phyloP scores from a whole-genome alignment of 2,888 invertebrate species.

The Syrphus vitripennis region DNA sequence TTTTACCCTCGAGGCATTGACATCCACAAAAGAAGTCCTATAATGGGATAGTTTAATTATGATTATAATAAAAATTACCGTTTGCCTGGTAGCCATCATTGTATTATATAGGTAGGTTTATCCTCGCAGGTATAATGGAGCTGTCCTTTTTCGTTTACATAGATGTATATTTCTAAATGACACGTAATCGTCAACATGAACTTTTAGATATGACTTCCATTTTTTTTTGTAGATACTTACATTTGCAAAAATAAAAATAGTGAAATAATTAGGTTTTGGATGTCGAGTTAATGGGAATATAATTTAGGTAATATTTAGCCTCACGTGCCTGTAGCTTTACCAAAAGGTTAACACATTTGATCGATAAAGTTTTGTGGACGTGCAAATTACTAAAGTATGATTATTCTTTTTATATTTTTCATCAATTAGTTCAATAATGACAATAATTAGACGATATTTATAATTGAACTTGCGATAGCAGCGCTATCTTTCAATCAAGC shows the following conservation, averaged over 20 bases:
- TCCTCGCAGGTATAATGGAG: not conserved
- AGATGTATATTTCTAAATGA: not conserved
- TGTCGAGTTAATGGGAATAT: not conserved
- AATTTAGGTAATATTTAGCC: not conserved
- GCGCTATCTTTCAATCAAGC: too few relatives aligned
- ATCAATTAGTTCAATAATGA: not conserved
- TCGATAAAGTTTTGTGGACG: not conserved
- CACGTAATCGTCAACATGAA: constrained; percentile 5
- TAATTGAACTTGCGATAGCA: too few relatives aligned
- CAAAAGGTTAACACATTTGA: not conserved
- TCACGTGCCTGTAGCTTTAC: not conserved
- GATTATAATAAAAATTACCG: not conserved
- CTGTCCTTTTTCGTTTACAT: not conserved
- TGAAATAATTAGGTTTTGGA: not conserved
- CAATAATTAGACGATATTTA: not conserved
- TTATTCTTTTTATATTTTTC: not conserved
- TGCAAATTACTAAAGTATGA: not conserved
- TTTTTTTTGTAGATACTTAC: not conserved
- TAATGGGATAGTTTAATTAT: constrained; percentile 7
- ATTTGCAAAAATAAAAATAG: not conserved
- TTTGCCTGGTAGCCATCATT: not conserved
- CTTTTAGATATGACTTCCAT: not conserved
- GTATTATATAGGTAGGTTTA: too few relatives aligned
- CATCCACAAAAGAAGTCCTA: not conserved
- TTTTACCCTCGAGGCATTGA: not conserved